Base-by-base conservation (phyloP, 1,140 invertebrate species). In the Drosophila ohnishii region DNA sequence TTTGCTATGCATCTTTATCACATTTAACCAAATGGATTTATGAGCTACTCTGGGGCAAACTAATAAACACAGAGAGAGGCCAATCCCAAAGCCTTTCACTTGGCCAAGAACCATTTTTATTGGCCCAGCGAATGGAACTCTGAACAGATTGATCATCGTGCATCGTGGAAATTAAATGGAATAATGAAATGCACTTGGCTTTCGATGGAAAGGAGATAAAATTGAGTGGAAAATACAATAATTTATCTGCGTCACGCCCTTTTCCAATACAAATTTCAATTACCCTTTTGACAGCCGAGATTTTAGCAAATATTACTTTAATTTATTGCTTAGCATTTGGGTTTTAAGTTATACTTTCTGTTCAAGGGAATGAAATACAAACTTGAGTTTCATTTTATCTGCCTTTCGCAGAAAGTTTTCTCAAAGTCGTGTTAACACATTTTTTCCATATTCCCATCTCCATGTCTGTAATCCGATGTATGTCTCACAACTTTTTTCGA, bases 1-100 rank as follows among this genome's bases (percentile, higher is more conserved):
- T 14, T 75, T 69, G 35, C 61, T 35, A 44, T 51, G 74, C 59
- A 69, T 69, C 63, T 78, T 78, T 78, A 78, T 81, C 73, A 74
- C 67, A 45, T 67, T 63, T 55, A 55, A 45, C 55, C 44, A 50
- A 66, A 77, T 78, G 53, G 64, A 75, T 75, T 79, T 75, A 79
- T 75, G 62, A 57, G 45, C 67, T 53, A 61, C 62, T 48, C 34
- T 39, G 30, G 65, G 55, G 45, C 32, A 64, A 47, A 55, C 42
- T 53, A 75, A 73, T 70, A 19, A 61, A 34, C 48, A 63, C 51
- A 58, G 53, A 55, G 59, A 53, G 48, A 42, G 39, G 37, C 30
- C 62, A 69, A 39, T 30, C 34, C 57, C 25, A 25, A 50, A 50
- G 75, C 75, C 75, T 77, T 77, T 77, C 75, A 77, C 75, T 77